A percentile compares a stretch with the other conserved stretches of the same genome.
phyloP scores from a whole-genome alignment of 2,797 vertebrate species.

The Morelia viridis region DNA sequence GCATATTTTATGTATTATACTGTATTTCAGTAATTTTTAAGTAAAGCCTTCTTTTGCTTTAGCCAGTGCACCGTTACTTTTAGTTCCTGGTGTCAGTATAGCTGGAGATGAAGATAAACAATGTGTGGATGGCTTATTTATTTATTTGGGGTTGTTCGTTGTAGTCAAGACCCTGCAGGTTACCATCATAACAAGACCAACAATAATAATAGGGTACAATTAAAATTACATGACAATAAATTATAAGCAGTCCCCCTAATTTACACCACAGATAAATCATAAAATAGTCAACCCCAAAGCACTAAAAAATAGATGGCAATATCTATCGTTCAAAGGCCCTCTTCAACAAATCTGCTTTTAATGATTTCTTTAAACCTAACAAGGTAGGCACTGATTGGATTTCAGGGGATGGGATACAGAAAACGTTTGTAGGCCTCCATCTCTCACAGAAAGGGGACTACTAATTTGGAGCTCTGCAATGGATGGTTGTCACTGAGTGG shows the following conservation, averaged over 20 bases:
- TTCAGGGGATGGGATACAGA: background rate
- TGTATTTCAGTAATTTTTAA: background rate
- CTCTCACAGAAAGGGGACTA: background rate
- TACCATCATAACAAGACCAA: background rate
- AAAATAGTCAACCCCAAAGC: background rate
- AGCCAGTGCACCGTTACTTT: slow-evolving; percentile 32
- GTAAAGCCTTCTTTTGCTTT: background rate
- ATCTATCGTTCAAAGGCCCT: background rate
- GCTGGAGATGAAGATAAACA: background rate
- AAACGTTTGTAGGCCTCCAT: background rate
- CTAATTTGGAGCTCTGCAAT: background rate
- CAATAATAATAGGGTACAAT: slow-evolving; percentile 19
- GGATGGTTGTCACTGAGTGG: background rate
- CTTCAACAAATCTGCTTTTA: background rate
- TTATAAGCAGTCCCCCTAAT: background rate
- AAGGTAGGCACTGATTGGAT: background rate
- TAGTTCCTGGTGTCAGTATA: slow-evolving; percentile 1
- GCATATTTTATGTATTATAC: slow-evolving; percentile 5
- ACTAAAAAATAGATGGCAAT: background rate
- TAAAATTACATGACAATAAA: background rate
- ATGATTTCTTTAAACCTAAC: background rate
- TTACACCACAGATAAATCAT: background rate
- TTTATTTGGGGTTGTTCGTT: background rate
- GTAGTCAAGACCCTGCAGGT: background rate
- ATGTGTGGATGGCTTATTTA: slow-evolving; percentile 11